Base-by-base conservation (phyloP, 2,113 vertebrate genomes). In the Cyphomyrus plagiostoma region DNA sequence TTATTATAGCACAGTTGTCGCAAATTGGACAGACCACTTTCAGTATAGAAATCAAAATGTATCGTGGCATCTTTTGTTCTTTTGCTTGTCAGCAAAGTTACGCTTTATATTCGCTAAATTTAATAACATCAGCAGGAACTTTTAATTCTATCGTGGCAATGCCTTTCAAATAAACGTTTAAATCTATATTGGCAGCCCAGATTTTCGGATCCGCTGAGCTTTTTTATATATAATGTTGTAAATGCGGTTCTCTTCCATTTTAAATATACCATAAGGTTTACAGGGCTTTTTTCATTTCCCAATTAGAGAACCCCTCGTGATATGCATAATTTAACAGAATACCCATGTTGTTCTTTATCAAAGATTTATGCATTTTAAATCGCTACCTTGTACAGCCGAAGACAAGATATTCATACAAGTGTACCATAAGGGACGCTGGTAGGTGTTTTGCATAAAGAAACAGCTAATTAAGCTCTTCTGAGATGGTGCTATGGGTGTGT, bases 281-380 rank as follows among this genome's bases (percentile, higher is more conserved):
- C 74, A 39, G 74, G 39, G 74, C 35, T 35, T 80, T 30, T 80
- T 80, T 80, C 30, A 80, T 17, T 80, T 35, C 74, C n/a, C 30
- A 80, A 80, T 80, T 80, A 80, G 74, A 80, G 30, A 42, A 80
- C 35, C 30, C 30, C 35, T 30, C 30, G 35, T 80, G 35, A 80
- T 80, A 80, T 80, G 74, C 74, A 80, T 80, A 80, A 80, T 80
- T 35, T 42, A 80, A 42, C 74, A 80, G 74, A 80, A 80, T 80
- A 8, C 19, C 30, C 30, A 80, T 80, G 74, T 80, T 80, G 35
- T 80, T 30, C 62, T 70, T 80, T 80, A 80, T 80, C 35, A 80
- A 39, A 80, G 74, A 80, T 80, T 80, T 42, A 80, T 80, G 74
- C 35, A 80, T 80, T 80, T 39, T 19, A 80, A 80, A 80, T 80